A percentile compares a stretch with the other conserved stretches of the same genome.
These are phyloP conservation scores for Leptopilina syphax DNA, from an alignment of 2,888 invertebrate genomes.

Conservation along the genomic window DNA sequence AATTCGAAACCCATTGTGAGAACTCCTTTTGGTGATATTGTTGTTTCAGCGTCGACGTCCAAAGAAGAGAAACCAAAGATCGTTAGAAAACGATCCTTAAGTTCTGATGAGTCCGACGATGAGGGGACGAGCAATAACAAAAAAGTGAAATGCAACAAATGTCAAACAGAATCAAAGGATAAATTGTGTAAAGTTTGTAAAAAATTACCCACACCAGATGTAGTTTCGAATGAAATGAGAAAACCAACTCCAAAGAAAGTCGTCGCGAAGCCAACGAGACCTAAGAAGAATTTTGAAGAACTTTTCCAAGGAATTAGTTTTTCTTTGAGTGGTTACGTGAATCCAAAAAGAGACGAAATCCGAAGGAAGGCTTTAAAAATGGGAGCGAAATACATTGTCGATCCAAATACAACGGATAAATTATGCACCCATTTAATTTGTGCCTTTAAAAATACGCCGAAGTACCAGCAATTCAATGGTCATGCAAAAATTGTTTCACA, in stretches of 20 bases:
- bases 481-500: slow-evolving; percentile 70
- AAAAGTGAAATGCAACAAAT: slow-evolving; percentile 59
- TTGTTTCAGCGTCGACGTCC: slow-evolving; percentile 55
- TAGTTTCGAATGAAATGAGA: slow-evolving; percentile 12
- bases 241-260: slow-evolving; percentile 23
- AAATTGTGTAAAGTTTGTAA: slow-evolving; percentile 65
- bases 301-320: slow-evolving; percentile 68
- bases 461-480: slow-evolving; percentile 67
- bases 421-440: slow-evolving; percentile 72
- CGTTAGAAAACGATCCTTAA: slow-evolving; percentile 57
- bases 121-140: slow-evolving; percentile 43
- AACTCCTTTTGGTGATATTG: slow-evolving; percentile 69
- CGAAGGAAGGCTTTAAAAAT: slow-evolving; percentile 71
- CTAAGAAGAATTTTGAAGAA: slow-evolving; percentile 63
- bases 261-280: slow-evolving; percentile 44
- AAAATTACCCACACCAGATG: slow-evolving; percentile 53
- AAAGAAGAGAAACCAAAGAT: slow-evolving; percentile 32
- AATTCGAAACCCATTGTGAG: slow-evolving; percentile 48
- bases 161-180: slow-evolving; percentile 58
- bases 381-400: slow-evolving; percentile 71
- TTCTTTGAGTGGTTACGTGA: slow-evolving; percentile 73
- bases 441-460: slow-evolving; percentile 74
- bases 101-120: slow-evolving; percentile 34
- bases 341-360: slow-evolving; percentile 73
- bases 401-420: slow-evolving; percentile 70